Percentiles rank a stretch among this genome's conserved stretches.
Evolutionary conservation across 2,797 vertebrate species (phyloP).

Genomic region (Sciaenops ocellatus): DNA sequence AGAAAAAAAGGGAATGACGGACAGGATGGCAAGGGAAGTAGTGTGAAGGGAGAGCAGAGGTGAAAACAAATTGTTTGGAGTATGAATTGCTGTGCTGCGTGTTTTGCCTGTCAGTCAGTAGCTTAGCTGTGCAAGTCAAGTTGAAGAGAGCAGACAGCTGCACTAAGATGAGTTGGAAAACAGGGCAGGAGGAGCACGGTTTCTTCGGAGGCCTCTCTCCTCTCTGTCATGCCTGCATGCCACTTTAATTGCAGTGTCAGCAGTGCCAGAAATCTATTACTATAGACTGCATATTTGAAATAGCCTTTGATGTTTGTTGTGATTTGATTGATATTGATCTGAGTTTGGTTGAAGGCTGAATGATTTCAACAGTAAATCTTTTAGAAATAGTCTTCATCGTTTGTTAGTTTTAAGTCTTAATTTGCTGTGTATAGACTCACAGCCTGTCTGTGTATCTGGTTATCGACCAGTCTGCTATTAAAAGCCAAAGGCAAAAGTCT

Average conservation of each 20-base stretch:
- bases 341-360: slow-evolving; percentile 5
- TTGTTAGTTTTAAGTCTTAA: slow-evolving; percentile 5
- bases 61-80: slow-evolving; percentile 44
- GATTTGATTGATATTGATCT: slow-evolving; percentile 21
- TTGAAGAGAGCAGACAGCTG: slow-evolving; percentile 54
- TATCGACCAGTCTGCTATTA: slow-evolving; percentile 38
- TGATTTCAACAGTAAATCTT: slow-evolving; percentile 15
- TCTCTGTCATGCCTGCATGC: slow-evolving; percentile 6
- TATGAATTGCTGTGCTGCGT: slow-evolving; percentile 38
- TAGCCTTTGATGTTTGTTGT: slow-evolving; percentile 1
- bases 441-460: slow-evolving; percentile 11
- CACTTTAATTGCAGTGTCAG: slow-evolving; percentile 27
- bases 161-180: slow-evolving; percentile 28
- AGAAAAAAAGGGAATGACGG: slow-evolving; percentile 30
- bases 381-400: slow-evolving; percentile 2
- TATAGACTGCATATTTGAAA: slow-evolving; percentile 24
- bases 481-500: slow-evolving; percentile 42
- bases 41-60: slow-evolving; percentile 18
- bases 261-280: slow-evolving; percentile 13
- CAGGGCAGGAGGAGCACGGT: slow-evolving; percentile 3
- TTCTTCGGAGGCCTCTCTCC: slow-evolving; percentile 2
- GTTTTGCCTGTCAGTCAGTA: slow-evolving; percentile 46
- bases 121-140: slow-evolving; percentile 39
- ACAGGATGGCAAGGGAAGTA: slow-evolving; percentile 17
- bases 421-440: slow-evolving; percentile 4